Conservation (phyloP, 35 echinoderm and acorn worm genomes). For the Apostichopus californicus region DNA sequence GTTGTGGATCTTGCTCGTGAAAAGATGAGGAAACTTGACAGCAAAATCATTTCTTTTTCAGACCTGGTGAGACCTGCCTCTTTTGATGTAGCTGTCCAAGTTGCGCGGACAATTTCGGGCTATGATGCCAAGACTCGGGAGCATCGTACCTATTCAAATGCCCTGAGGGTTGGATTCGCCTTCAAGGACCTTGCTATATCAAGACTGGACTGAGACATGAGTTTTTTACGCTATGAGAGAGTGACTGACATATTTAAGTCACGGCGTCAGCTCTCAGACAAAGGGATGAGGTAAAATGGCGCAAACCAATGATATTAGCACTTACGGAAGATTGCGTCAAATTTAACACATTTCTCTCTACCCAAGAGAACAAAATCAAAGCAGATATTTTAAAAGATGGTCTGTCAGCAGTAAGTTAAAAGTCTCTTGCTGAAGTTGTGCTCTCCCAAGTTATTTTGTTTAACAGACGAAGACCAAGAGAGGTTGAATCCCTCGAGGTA, state of each 20-base stretch:
- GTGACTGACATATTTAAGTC: slow-evolving; percentile 31
- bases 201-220: slow-evolving; percentile 11
- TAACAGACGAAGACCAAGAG: slow-evolving; percentile 61
- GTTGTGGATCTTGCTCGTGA: background rate
- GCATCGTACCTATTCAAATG: slow-evolving; percentile 62
- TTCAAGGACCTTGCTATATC: slow-evolving; percentile 57
- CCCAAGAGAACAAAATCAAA: slow-evolving; percentile 43
- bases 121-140: slow-evolving; percentile 35
- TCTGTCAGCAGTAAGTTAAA: slow-evolving; percentile 35
- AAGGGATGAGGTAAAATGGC: slow-evolving; percentile 50
- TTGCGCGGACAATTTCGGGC: slow-evolving; percentile 44
- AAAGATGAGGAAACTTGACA: background rate
- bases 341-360: slow-evolving; percentile 30
- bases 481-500: slow-evolving; percentile 45
- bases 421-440: slow-evolving; percentile 34
- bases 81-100: slow-evolving; percentile 40
- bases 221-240: slow-evolving; percentile 35
- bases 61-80: slow-evolving; percentile 49
- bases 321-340: slow-evolving; percentile 69
- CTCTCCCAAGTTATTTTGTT: slow-evolving; percentile 59
- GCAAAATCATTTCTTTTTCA: background rate
- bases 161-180: slow-evolving; percentile 63
- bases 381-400: background rate
- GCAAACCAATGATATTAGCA: slow-evolving; percentile 44
- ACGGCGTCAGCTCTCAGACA: slow-evolving; percentile 56